Base-by-base conservation (phyloP, 1,140 invertebrate genomes). In the Wiebesia pumilae region DNA sequence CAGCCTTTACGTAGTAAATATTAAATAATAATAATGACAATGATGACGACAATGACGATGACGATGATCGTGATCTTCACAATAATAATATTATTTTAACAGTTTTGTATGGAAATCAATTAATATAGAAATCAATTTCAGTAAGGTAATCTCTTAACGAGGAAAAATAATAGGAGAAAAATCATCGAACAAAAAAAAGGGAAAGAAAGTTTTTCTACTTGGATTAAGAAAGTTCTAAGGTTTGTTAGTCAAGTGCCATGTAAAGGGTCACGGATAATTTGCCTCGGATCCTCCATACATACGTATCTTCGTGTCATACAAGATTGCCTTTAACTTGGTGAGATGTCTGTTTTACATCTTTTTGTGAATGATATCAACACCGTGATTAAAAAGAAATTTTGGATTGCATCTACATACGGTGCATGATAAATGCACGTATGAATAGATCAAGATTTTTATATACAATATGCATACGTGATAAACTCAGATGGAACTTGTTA, bases 11-110 rank as follows among this genome's bases (percentile, higher is more conserved):
- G 33, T 43, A 58, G 16, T 75, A 35, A 78, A 54, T 54, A 65
- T 65, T 43, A 75, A 75, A 75, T 77, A 62, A 75, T 83, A 75
- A 75, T n/a, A 43, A 77, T 77, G 3, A 62, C n/a, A 16, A 58
- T 83, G 24, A 83, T 58, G 24, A 75, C 47, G 33, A 33, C 12
- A 30, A 40, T 43, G 35, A 0, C 38, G 12, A 62, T 80, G 78
- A 38, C 9, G 33, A 75, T 75, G 51, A 38, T 35, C 10, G 6
- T 47, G 24, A 71, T 71, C 0, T n/a, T 54, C 7, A 43, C 33
- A 30, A 47, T 35, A 58, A 40, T 65, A 27, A 40, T n/a, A n/a
- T 51, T 27, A 51, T 16, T 14, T 47, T 19, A 47, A 79, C 24
- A 35, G 3, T 30, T 54, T 24, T 54, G 16, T 77, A 73, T 77